These are phyloP conservation scores for Steinernema hermaphroditum DNA, from an alignment of 2,888 invertebrate genomes.

Conservation along the genomic window DNA sequence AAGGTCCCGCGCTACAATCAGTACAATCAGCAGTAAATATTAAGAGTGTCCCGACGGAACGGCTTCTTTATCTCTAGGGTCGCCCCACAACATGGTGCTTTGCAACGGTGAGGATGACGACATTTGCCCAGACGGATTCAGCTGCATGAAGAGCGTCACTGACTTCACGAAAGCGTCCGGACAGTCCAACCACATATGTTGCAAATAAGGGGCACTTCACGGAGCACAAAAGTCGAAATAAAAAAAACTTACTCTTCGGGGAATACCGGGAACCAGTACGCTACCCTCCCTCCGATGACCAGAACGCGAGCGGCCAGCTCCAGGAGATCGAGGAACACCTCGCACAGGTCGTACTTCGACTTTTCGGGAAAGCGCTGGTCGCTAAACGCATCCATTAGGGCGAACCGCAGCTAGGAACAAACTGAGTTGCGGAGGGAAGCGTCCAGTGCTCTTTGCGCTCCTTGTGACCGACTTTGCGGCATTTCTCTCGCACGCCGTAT, in stretches of 20 bases:
- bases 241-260: constrained; percentile 72
- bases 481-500: constrained; percentile 92
- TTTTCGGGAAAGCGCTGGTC: constrained; percentile 70
- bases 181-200: constrained; percentile 38
- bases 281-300: constrained; percentile 78
- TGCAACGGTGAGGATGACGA: constrained; percentile 35
- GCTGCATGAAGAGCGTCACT: constrained; percentile 40
- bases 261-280: constrained; percentile 92
- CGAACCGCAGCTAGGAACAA: background rate
- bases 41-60: constrained; percentile 40
- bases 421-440: constrained; percentile 46
- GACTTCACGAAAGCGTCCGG: constrained; percentile 45
- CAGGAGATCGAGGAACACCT: constrained; percentile 83
- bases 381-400: constrained; percentile 49
- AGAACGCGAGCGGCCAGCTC: constrained; percentile 81
- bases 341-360: constrained; percentile 80
- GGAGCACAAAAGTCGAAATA: constrained; percentile 22
- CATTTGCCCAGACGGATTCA: constrained; percentile 39
- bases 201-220: constrained; percentile 25
- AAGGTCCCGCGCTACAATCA: background rate
- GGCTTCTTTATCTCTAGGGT: constrained; percentile 35
- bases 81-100: constrained; percentile 32
- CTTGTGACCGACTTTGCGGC: constrained; percentile 77
- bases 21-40: background rate
- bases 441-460: constrained; percentile 51